These are phyloP conservation scores for Pseudopleuronectes americanus DNA, from an alignment of 2,797 vertebrate species.

Conservation along the genomic window DNA sequence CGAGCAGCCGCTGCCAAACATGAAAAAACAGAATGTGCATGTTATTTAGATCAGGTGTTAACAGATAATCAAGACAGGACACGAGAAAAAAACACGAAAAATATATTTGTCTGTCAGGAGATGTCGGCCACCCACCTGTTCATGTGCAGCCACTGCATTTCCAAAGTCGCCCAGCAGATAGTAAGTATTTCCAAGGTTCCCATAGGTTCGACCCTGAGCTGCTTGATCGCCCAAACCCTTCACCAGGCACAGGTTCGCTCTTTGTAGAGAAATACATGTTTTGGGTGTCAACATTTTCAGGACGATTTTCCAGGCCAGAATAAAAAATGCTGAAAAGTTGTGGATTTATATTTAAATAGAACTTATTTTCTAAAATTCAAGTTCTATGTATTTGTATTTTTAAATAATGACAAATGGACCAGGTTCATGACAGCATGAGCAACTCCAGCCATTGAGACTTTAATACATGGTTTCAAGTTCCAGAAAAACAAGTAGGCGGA, in stretches of 20 bases:
- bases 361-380: no score
- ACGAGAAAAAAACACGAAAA: background rate
- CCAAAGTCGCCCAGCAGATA: constrained; percentile 96
- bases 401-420: background rate
- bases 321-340: no score
- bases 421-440: no score
- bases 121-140: constrained; percentile 85
- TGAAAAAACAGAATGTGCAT: background rate
- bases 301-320: background rate
- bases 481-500: background rate
- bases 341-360: no score
- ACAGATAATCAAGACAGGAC: background rate
- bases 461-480: background rate
- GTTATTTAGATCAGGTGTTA: background rate
- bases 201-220: constrained; percentile 94
- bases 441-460: background rate
- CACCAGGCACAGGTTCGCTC: constrained; percentile 91
- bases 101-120: no score
- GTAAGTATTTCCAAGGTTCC: constrained; percentile 96
- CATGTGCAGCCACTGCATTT: constrained; percentile 90
- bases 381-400: no score
- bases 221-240: constrained; percentile 91
- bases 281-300: background rate
- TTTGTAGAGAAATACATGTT: constrained; percentile 50
- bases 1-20: constrained; percentile 88